Evolutionary conservation across 1,140 invertebrate species (phyloP), one percentile per base, ranked within the genome.

Genomic region (Formica selysi): DNA sequence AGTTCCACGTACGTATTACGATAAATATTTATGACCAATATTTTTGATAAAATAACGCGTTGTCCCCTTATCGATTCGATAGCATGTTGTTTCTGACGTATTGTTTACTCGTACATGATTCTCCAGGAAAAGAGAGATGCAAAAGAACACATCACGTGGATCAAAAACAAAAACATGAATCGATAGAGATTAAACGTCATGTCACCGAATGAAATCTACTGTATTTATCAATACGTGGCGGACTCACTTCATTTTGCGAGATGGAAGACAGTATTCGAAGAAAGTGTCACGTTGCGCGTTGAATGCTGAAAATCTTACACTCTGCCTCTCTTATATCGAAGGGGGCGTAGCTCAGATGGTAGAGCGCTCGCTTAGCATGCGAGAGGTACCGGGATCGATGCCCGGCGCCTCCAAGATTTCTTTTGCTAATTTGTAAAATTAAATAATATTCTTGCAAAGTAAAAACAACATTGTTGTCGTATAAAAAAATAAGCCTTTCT

Each of bases 311-410:
- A 73, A 57, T 74, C 78, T 19, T 44, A 1, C 3, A 19, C 26
- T 61, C 38, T 76, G 41, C 41, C 0, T 8, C 2, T 0, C 6
- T 3, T 10, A 16, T 29, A 71, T 38, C 38, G 6, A 48, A 96
- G 96, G 96, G 97, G 97, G 96, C 97, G 96, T 97, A 97, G 97
- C 97, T 97, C 97, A 97, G 79, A 97, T 97, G 97, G 97, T 97
- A 97, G 97, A 97, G 97, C 97, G 97, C 97, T 97, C 97, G 97
- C 97, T 97, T 97, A 97, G 97, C 97, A 97, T 97, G 97, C 96
- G 97, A 97, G 97, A 97, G 97, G 97, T 97, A 97, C 97, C 96
- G 96, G 97, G 97, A 97, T 97, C 97, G 97, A 97, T 97, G 96
- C 97, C 97, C 97, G 96, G 96, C 96, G 96, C 96, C 97, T 97